Evolutionary conservation across 2,113 vertebrate genomes (phyloP).

Genomic region (Podilymbus podiceps): DNA sequence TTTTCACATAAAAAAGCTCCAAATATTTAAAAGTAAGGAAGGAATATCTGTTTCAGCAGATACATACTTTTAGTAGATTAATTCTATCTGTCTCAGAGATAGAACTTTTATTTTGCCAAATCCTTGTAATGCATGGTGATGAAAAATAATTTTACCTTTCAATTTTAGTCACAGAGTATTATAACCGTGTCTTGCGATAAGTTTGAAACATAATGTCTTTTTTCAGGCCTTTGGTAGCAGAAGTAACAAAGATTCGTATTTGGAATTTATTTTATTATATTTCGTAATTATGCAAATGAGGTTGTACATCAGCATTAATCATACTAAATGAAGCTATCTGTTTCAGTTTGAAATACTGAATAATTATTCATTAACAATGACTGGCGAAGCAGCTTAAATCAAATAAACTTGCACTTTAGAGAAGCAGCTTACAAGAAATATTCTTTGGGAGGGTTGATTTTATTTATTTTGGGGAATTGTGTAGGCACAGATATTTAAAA

Average conservation of each 20-base stretch:
- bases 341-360: conserved; percentile 57
- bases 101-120: not conserved
- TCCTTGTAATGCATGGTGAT: not conserved
- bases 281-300: conserved; percentile 71
- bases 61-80: not conserved
- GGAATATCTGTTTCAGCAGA: conserved; percentile 25
- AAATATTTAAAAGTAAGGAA: not conserved
- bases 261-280: conserved; percentile 63
- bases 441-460: not conserved
- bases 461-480: not conserved
- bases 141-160: conserved; percentile 10
- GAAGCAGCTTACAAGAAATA: conserved; percentile 29
- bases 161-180: conserved; percentile 18
- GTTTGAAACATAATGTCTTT: not conserved
- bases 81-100: not conserved
- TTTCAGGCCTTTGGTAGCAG: not conserved
- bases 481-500: conserved; percentile 26
- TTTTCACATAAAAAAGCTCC: not conserved
- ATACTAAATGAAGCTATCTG: conserved; percentile 57
- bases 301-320: conserved; percentile 67
- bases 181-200: not conserved
- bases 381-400: conserved; percentile 52
- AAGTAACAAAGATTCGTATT: not conserved
- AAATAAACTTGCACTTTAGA: conserved; percentile 63
- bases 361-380: conserved; percentile 71